Conservation (phyloP, 2,888 invertebrate genomes). For the Archaeoteleia sp. region DNA sequence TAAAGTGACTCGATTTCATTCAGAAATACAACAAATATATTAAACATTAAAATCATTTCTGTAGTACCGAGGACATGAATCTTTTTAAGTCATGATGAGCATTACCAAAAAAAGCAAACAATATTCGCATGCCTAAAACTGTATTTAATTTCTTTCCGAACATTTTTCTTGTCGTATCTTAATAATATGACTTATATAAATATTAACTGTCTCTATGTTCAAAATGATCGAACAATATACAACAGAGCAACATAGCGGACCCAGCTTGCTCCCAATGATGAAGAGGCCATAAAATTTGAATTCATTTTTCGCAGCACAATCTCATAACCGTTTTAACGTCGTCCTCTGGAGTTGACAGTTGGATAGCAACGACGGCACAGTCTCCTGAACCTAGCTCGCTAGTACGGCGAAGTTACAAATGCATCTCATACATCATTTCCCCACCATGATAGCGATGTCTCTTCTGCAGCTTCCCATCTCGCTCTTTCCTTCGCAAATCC, state of each 20-base stretch:
- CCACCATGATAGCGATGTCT: conserved; percentile 35
- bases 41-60: no score
- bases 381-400: conserved; percentile 35
- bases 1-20: neutral
- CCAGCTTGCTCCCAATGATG: conserved; percentile 36
- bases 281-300: conserved; percentile 52
- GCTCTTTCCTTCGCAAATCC: conserved; percentile 23
- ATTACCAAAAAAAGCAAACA: no score
- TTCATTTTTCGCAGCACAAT: conserved; percentile 58
- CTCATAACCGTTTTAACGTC: conserved; percentile 59
- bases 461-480: conserved; percentile 33
- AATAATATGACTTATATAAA: conserved; percentile 32
- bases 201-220: conserved; percentile 36
- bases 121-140: no score
- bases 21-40: no score
- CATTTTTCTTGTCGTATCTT: conserved; percentile 21
- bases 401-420: conserved; percentile 60
- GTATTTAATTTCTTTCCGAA: no score
- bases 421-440: conserved; percentile 64
- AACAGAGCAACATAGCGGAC: conserved; percentile 39
- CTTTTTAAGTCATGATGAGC: no score
- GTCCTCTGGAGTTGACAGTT: conserved; percentile 54
- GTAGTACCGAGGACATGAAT: no score
- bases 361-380: conserved; percentile 48
- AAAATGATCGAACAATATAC: conserved; percentile 35